Base-by-base conservation (phyloP, 2,888 invertebrate species). In the Pterostichus niger region DNA sequence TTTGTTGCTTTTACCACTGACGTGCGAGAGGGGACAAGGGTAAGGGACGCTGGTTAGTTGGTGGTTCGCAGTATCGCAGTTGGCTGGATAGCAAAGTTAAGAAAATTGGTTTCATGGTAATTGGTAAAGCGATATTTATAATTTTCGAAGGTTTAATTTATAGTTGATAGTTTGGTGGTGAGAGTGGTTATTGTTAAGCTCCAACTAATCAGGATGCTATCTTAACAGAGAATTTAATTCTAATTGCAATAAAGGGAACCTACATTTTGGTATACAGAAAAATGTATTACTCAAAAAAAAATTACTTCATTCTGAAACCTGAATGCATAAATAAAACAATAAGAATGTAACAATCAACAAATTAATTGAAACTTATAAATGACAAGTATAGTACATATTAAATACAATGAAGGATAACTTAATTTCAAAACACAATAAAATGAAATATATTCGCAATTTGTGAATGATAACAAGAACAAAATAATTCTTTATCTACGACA, bases 81-180 rank as follows among this genome's bases (percentile, higher is more conserved):
- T 35, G 3, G 6, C 33, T 24, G 24, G 24, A 31, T 6, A 35
- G 64, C 64, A 35, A 64, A 64, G 35, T 64, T 64, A 40, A 31
- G 64, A 64, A 64, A 64, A 64, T 64, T 64, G 64, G 64, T 64
- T 64, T 64, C 35, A 64, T 64, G 64, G 64, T 64, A 64, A 64
- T 64, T 64, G 64, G 35, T 64, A 64, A 64, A 64, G 33, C 35
- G 64, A 64, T 64, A 64, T 64, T 64, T 64, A 64, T 64, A 64
- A 64, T 64, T 64, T 64, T 64, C 11, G n/a, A 33, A 35, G 33
- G n/a, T 35, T 64, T 64, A 64, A 64, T 64, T 64, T 64, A 64
- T 64, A 64, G 64, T 64, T 35, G 33, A 13, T 64, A 64, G 64
- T 64, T 64, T 40, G 11, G 11, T 59, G 64, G 49, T 4, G 35